phyloP scores from a whole-genome alignment of 2,888 invertebrate genomes.

The Alloplasta piceator region DNA sequence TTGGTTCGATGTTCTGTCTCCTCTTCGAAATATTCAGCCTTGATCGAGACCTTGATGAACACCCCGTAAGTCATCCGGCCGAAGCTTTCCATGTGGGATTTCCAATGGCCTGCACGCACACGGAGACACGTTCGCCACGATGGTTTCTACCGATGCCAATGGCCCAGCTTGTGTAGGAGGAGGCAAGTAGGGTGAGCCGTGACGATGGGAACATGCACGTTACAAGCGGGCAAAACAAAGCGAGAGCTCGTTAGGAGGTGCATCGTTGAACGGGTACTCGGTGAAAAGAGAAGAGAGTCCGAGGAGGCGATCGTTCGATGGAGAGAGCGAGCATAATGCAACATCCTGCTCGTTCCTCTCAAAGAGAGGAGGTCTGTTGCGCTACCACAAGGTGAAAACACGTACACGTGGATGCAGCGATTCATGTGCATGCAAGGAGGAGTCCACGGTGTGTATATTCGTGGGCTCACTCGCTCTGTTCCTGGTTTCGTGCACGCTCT shows the following conservation, averaged over 20 bases:
- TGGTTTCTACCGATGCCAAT: too few species aligned
- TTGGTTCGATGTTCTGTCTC: conserved; percentile 36
- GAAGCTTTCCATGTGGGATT: conserved; percentile 23
- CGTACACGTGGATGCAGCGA: conserved; percentile 12
- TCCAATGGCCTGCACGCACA: too few species aligned
- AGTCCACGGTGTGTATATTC: conserved; percentile 34
- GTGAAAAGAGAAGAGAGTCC: conserved; percentile 50
- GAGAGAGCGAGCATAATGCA: conserved; percentile 52
- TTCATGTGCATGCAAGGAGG: conserved; percentile 33
- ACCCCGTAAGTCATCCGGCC: conserved; percentile 76
- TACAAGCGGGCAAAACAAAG: conserved; percentile 81
- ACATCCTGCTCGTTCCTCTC: conserved; percentile 62
- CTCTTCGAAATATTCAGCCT: background rate
- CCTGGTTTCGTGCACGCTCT: conserved; percentile 34
- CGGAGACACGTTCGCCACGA: too few species aligned
- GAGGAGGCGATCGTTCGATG: conserved; percentile 36
- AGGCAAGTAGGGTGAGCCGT: background rate
- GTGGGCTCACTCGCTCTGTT: conserved; percentile 24
- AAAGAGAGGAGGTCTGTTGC: background rate
- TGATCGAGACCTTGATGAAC: conserved; percentile 61
- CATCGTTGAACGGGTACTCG: conserved; percentile 78
- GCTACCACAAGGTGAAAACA: background rate
- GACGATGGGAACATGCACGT: conserved; percentile 69
- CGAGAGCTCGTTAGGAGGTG: conserved; percentile 82
- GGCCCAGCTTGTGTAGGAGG: too few species aligned